phyloP scores from a whole-genome alignment of 1,140 invertebrate species.

The Muscidifurax raptorellus region DNA sequence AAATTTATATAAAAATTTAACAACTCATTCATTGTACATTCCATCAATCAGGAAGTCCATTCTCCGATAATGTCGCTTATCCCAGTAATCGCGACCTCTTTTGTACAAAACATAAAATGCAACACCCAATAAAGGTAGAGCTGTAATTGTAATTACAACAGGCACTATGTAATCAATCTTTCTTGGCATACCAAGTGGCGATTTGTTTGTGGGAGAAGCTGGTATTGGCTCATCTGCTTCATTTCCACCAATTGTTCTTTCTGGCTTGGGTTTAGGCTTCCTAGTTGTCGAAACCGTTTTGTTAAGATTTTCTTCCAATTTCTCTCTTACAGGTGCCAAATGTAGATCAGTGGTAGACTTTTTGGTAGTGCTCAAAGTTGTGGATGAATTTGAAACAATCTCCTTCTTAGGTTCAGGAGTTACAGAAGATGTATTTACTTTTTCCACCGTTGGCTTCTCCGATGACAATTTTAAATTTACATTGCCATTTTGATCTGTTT shows the following conservation, averaged over 20 bases:
- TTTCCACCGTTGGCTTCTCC: background rate
- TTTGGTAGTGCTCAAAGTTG: background rate
- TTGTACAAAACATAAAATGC: constrained; percentile 79
- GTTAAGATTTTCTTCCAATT: background rate
- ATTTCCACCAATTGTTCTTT: constrained; percentile 64
- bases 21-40: constrained; percentile 84
- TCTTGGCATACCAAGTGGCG: constrained; percentile 60
- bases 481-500: background rate
- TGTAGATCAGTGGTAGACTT: background rate
- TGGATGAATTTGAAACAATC: background rate
- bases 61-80: constrained; percentile 84
- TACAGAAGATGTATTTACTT: background rate
- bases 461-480: background rate
- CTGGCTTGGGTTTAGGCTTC: constrained; percentile 69
- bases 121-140: constrained; percentile 80
- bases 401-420: background rate
- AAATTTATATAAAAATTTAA: constrained; percentile 32
- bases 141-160: constrained; percentile 80
- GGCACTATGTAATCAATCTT: constrained; percentile 80
- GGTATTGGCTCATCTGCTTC: constrained; percentile 64
- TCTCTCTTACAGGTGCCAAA: constrained; percentile 27
- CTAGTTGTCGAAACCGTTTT: constrained; percentile 35
- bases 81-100: constrained; percentile 83
- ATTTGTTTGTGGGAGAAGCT: constrained; percentile 58
- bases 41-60: constrained; percentile 89